Conservation (phyloP, 1,140 invertebrate species). For the Chlorops oryzae region DNA sequence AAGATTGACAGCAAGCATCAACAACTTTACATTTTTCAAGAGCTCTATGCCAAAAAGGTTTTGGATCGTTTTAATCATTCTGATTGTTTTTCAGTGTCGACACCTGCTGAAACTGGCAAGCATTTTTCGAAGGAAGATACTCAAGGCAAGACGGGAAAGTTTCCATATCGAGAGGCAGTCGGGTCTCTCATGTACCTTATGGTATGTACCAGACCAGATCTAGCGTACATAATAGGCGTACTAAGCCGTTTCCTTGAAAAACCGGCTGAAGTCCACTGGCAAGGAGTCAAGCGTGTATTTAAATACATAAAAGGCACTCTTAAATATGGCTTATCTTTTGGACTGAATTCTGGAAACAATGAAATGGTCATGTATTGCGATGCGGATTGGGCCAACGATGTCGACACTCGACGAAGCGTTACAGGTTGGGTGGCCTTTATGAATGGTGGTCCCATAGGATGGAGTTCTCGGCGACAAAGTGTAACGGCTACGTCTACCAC, state of each 20-base stretch:
- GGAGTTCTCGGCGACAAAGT: conserved; percentile 47
- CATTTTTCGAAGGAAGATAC: background rate
- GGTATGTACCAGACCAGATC: conserved; percentile 42
- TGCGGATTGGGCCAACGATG: conserved; percentile 45
- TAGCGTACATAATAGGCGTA: conserved; percentile 37
- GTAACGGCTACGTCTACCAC: conserved; percentile 48
- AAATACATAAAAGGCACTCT: conserved; percentile 28
- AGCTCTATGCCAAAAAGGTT: background rate
- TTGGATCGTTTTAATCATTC: background rate
- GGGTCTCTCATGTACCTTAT: conserved; percentile 44
- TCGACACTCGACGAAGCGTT: conserved; percentile 33
- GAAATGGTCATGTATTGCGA: conserved; percentile 34
- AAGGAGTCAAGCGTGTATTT: too few species aligned
- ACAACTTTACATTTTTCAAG: conserved; percentile 8
- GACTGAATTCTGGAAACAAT: too few species aligned
- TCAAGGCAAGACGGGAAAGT: background rate
- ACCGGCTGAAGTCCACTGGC: conserved; percentile 29
- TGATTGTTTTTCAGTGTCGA: conserved; percentile 7
- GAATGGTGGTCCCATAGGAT: conserved; percentile 39
- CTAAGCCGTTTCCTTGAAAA: conserved; percentile 37
- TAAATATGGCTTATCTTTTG: background rate
- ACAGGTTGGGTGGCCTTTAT: conserved; percentile 32
- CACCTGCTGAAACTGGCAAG: conserved; percentile 3
- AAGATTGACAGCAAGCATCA: background rate
- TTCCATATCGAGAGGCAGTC: conserved; percentile 23